These are phyloP conservation scores for Anarsia innoxiella DNA, from an alignment of 2,888 invertebrate species.

Conservation along the genomic window DNA sequence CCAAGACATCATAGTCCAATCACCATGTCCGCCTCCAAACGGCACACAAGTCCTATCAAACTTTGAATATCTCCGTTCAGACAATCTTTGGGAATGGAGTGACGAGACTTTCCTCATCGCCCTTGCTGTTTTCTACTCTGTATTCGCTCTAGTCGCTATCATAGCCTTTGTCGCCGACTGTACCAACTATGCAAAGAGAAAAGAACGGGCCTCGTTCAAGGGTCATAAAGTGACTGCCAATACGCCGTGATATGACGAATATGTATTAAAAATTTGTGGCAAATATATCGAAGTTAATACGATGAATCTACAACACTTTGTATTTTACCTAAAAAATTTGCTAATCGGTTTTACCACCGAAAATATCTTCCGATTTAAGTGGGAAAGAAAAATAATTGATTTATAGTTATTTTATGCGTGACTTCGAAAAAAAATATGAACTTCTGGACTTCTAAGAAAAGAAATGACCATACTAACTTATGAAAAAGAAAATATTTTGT, in stretches of 20 bases:
- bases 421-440: no score
- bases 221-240: constrained; percentile 76
- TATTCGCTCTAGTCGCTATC: constrained; percentile 77
- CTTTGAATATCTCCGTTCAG: constrained; percentile 50
- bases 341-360: no score
- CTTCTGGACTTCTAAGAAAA: no score
- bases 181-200: constrained; percentile 68
- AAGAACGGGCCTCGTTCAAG: constrained; percentile 62
- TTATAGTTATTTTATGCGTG: no score
- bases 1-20: constrained; percentile 90
- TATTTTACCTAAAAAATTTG: no score
- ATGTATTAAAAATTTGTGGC: no score
- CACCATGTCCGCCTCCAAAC: constrained; percentile 86
- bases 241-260: constrained; percentile 63
- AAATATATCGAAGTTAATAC: no score
- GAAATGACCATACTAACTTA: background rate
- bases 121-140: constrained; percentile 76
- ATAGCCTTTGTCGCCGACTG: constrained; percentile 77
- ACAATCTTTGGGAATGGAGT: constrained; percentile 65
- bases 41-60: constrained; percentile 80
- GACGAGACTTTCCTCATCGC: constrained; percentile 76
- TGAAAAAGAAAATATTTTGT: background rate
- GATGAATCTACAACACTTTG: no score
- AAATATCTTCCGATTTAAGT: no score
- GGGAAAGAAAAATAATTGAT: no score